These are phyloP conservation scores for Sinocyclocheilus grahami DNA, from an alignment of 2,113 vertebrate genomes.

Conservation along the genomic window DNA sequence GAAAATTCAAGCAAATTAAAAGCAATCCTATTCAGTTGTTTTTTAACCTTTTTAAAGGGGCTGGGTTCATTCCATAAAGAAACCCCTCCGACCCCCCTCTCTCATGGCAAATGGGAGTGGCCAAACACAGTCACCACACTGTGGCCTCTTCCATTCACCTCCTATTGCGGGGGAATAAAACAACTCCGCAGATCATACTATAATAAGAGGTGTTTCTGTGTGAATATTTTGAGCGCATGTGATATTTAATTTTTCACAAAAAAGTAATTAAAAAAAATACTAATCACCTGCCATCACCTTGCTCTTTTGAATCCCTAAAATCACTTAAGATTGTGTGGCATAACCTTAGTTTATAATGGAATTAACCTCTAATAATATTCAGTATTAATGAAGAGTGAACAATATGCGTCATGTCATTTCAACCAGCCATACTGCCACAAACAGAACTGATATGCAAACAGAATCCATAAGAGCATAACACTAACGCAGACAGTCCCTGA, in stretches of 20 bases:
- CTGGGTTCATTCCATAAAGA: background rate
- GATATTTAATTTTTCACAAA: background rate
- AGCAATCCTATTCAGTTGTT: conserved; percentile 18
- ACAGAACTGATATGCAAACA: conserved; percentile 26
- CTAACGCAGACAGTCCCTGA: background rate
- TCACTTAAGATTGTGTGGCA: background rate
- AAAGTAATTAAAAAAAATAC: background rate
- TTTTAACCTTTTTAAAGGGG: background rate
- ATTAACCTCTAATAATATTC: too few species aligned
- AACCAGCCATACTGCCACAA: background rate
- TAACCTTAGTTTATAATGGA: background rate
- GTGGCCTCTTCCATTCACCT: background rate
- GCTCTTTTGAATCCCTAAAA: background rate
- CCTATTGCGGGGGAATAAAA: background rate
- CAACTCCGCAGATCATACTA: background rate
- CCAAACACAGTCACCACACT: background rate
- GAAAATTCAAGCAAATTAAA: conserved; percentile 55
- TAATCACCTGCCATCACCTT: background rate
- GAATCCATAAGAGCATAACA: background rate
- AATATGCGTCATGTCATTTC: background rate
- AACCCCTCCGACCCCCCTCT: background rate
- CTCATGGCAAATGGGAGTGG: background rate
- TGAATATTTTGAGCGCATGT: background rate
- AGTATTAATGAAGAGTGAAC: background rate
- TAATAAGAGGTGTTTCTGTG: background rate